A percentile compares a stretch with the other conserved stretches of the same genome.
Conservation (phyloP, 2,797 vertebrate genomes). For the Dallia pectoralis region DNA sequence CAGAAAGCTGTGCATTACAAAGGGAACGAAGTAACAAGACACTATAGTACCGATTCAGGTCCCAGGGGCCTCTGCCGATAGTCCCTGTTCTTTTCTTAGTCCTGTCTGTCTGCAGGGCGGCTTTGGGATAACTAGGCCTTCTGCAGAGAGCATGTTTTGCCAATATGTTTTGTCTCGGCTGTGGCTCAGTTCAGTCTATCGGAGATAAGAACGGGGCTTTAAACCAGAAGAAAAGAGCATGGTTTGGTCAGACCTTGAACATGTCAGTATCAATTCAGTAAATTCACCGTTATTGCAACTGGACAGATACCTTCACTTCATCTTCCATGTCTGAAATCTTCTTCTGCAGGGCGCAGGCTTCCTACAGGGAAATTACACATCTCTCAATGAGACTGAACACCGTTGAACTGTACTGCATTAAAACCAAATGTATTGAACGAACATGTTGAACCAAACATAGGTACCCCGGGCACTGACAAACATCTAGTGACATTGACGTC, state of each 20-base stretch:
- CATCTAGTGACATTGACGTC: constrained; percentile 8
- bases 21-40: neutral
- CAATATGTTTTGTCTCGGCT: neutral
- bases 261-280: neutral
- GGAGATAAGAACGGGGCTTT: neutral
- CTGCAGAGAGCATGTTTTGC: neutral
- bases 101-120: constrained; percentile 1
- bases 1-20: neutral
- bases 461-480: neutral
- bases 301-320: constrained; percentile 85
- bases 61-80: neutral
- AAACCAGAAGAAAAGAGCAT: neutral
- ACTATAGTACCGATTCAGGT: constrained; percentile 26
- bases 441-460: neutral
- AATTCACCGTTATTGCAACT: constrained; percentile 6
- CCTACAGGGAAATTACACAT: constrained; percentile 64
- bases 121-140: neutral
- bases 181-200: constrained; percentile 4
- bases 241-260: neutral
- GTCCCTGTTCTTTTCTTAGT: neutral
- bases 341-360: constrained; percentile 84
- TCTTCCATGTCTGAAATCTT: constrained; percentile 93
- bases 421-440: constrained; percentile 9
- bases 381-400: constrained; percentile 4
- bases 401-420: neutral